Conservation (phyloP, 2,113 vertebrate species). For the Paracanthobrama guichenoti region DNA sequence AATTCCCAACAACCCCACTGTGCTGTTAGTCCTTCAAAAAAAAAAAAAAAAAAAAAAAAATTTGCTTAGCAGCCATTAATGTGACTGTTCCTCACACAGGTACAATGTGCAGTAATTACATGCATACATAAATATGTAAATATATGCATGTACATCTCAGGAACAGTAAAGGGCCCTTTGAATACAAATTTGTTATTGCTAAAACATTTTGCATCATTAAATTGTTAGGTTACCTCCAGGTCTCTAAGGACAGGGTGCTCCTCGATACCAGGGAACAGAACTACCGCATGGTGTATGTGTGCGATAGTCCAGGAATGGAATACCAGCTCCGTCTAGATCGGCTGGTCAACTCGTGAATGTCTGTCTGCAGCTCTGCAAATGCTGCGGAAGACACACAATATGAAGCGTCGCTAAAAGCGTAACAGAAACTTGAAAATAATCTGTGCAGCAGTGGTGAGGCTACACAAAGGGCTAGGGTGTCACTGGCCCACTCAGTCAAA, state of each 20-base stretch:
- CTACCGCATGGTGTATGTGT: slow-evolving; percentile 96
- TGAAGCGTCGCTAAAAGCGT: background rate
- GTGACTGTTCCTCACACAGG: slow-evolving; percentile 24
- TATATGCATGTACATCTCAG: background rate
- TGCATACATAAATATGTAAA: background rate
- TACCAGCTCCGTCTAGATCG: slow-evolving; percentile 92
- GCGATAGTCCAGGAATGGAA: slow-evolving; percentile 95
- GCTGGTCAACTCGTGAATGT: slow-evolving; percentile 95
- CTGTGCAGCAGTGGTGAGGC: no score
- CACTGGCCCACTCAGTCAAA: no score
- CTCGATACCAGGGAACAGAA: slow-evolving; percentile 96
- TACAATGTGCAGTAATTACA: slow-evolving; percentile 21
- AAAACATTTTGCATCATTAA: slow-evolving; percentile 2
- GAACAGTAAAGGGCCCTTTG: background rate
- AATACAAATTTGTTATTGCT: background rate
- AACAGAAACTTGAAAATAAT: background rate
- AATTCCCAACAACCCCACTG: slow-evolving; percentile 63
- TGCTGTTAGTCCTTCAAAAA: slow-evolving; percentile 27
- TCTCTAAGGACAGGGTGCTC: slow-evolving; percentile 95
- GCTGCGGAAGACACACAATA: slow-evolving; percentile 72
- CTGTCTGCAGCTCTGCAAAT: slow-evolving; percentile 96
- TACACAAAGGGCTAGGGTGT: no score
- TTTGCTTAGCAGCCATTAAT: background rate
- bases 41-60: background rate
- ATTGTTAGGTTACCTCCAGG: slow-evolving; percentile 81